Conservation (phyloP, 1,140 invertebrate genomes). For the Nasonia giraulti region DNA sequence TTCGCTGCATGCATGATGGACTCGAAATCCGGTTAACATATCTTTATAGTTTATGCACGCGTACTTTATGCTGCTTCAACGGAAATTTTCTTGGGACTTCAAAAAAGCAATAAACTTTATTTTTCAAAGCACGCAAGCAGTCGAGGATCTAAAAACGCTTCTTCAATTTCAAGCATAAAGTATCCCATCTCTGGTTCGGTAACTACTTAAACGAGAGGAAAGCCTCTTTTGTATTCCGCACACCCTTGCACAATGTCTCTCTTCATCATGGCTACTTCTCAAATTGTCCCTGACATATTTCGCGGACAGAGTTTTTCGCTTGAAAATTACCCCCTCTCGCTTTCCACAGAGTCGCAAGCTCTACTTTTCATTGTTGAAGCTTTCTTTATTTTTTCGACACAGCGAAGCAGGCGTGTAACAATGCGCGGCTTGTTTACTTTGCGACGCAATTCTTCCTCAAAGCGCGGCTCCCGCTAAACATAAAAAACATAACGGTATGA, state of each 20-base stretch:
- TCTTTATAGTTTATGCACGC: too few relatives aligned
- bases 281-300: slow-evolving; percentile 25
- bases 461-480: background rate
- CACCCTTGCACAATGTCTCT: background rate
- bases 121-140: too few relatives aligned
- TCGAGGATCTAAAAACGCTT: background rate
- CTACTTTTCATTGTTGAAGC: background rate
- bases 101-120: too few relatives aligned
- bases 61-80: too few relatives aligned
- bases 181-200: background rate
- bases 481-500: background rate
- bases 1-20: too few relatives aligned
- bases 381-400: slow-evolving; percentile 1
- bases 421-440: background rate
- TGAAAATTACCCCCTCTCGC: background rate
- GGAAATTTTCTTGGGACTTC: too few relatives aligned
- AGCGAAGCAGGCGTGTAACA: background rate
- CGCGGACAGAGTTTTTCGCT: background rate
- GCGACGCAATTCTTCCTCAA: background rate
- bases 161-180: background rate
- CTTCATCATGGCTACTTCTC: background rate
- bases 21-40: too few relatives aligned
- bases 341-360: background rate
- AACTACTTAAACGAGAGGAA: background rate
- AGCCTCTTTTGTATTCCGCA: background rate